phyloP scores from a whole-genome alignment of 1,140 invertebrate genomes.

The Diachasmimorpha longicaudata region DNA sequence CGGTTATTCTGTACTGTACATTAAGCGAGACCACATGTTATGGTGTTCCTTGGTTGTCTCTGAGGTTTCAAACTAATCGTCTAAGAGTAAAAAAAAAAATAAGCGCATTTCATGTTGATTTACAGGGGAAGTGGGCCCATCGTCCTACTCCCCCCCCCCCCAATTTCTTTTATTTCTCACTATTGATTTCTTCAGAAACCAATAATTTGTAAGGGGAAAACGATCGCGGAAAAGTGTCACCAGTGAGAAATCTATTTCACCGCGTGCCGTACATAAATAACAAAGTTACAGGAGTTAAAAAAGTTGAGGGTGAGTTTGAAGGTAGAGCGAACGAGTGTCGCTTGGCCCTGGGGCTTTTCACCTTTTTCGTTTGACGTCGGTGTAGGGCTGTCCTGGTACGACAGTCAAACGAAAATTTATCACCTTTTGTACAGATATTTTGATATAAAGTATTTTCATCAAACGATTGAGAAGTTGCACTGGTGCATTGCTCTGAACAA shows the following conservation, averaged over 20 bases:
- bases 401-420: slow-evolving; percentile 27
- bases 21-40: not conserved
- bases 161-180: too few relatives aligned
- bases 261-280: slow-evolving; percentile 53
- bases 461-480: not conserved
- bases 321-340: not conserved
- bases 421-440: not conserved
- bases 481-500: not conserved
- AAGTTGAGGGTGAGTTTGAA: slow-evolving; percentile 41
- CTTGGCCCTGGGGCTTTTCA: not conserved
- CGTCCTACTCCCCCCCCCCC: too few relatives aligned
- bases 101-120: not conserved
- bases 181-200: not conserved
- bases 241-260: slow-evolving; percentile 49
- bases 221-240: slow-evolving; percentile 30
- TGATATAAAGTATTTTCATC: not conserved
- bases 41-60: not conserved
- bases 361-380: not conserved
- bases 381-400: not conserved
- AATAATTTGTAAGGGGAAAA: slow-evolving; percentile 18
- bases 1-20: not conserved
- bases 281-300: slow-evolving; percentile 53
- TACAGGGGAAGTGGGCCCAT: too few relatives aligned
- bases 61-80: not conserved
- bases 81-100: not conserved